phyloP scores from a whole-genome alignment of 1,140 invertebrate species.

The Psilanteris sp. region DNA sequence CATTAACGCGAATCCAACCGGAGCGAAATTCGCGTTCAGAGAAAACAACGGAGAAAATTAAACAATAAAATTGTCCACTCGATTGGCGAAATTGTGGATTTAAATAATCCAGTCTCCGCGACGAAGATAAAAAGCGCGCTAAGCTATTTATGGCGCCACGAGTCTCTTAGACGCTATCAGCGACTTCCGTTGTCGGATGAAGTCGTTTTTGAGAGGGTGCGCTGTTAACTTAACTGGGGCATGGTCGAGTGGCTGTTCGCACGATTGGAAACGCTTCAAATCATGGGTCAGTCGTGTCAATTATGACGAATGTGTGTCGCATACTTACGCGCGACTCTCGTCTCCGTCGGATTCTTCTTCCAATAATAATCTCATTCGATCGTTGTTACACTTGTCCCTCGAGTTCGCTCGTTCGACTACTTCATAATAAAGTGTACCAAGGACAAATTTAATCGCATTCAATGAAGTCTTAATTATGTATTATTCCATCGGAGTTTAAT shows the following conservation, averaged over 20 bases:
- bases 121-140: slow-evolving; percentile 6
- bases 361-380: slow-evolving; percentile 49
- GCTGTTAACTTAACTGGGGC: slow-evolving; percentile 50
- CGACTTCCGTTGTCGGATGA: slow-evolving; percentile 31
- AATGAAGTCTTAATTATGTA: slow-evolving; percentile 46
- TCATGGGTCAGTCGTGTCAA: slow-evolving; percentile 74
- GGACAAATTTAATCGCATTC: slow-evolving; percentile 33
- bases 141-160: slow-evolving; percentile 18
- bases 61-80: too few species aligned
- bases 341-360: slow-evolving; percentile 42
- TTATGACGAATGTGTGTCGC: slow-evolving; percentile 72
- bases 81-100: too few species aligned
- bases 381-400: slow-evolving; percentile 44
- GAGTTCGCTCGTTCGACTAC: slow-evolving; percentile 1
- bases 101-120: too few species aligned
- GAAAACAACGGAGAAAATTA: too few species aligned
- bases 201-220: slow-evolving; percentile 49
- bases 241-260: slow-evolving; percentile 56
- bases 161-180: slow-evolving; percentile 24
- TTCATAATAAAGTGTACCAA: slow-evolving; percentile 42
- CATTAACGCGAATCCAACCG: too few species aligned
- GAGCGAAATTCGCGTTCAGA: too few species aligned
- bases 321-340: slow-evolving; percentile 39
- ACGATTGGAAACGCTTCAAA: slow-evolving; percentile 66
- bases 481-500: slow-evolving; percentile 28